phyloP scores from a whole-genome alignment of 64 coral and sea anemone species.

The Montipora capricornis region DNA sequence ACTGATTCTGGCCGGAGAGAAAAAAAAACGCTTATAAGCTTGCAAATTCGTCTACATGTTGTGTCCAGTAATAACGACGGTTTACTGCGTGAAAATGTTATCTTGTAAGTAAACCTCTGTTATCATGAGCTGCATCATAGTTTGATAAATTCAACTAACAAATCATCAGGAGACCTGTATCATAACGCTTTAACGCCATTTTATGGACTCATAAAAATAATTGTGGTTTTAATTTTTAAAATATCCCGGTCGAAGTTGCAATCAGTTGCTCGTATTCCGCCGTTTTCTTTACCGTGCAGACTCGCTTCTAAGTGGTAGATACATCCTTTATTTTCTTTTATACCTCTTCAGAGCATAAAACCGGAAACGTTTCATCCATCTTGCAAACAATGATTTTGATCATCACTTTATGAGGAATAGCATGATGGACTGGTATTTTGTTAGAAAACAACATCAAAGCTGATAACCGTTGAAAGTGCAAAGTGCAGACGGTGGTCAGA shows the following conservation, averaged over 20 bases:
- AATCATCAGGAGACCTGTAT: background rate
- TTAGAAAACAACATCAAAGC: slow-evolving; percentile 14
- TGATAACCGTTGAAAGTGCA: background rate
- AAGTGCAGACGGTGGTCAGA: background rate
- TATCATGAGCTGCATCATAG: background rate
- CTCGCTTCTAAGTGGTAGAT: background rate
- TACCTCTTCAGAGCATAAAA: background rate
- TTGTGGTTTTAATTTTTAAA: background rate
- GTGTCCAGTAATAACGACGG: background rate
- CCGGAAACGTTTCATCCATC: background rate
- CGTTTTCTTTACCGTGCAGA: background rate
- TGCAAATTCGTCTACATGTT: background rate
- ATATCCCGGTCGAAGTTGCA: background rate
- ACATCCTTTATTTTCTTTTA: background rate
- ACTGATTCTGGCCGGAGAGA: background rate
- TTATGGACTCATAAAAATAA: background rate
- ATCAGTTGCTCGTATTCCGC: background rate
- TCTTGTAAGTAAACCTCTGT: background rate
- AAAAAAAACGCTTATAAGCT: background rate
- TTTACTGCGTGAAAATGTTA: background rate
- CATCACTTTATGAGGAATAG: background rate
- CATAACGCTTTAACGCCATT: background rate
- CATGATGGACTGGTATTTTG: slow-evolving; percentile 5
- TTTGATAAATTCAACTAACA: slow-evolving; percentile 7
- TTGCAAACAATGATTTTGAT: slow-evolving; percentile 4